Percentiles rank a stretch among this genome's conserved stretches.
Evolutionary conservation across 2,888 invertebrate species (phyloP).

Genomic region (Synergus itoensis): DNA sequence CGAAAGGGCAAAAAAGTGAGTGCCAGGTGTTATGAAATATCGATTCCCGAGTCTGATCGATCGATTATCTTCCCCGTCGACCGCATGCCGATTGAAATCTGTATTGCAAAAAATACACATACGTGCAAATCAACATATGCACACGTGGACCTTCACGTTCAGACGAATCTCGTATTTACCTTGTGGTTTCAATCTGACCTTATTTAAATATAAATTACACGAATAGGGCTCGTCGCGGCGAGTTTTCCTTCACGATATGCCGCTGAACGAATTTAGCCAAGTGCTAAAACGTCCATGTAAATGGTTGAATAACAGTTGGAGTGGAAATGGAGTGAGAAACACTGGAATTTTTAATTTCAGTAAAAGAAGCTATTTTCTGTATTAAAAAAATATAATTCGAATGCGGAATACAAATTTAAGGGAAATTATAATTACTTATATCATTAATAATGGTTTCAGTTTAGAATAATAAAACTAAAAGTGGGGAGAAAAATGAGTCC

Average conservation of each 20-base stretch:
- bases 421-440: neutral
- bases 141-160: conserved; percentile 52
- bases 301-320: neutral
- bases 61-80: conserved; percentile 58
- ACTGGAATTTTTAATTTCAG: neutral
- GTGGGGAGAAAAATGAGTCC: neutral
- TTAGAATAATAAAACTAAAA: neutral
- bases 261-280: conserved; percentile 47
- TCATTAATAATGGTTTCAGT: neutral
- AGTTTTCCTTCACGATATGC: conserved; percentile 51
- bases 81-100: conserved; percentile 71
- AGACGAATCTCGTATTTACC: conserved; percentile 72
- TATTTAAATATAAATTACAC: conserved; percentile 76
- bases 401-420: too few relatives aligned
- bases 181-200: conserved; percentile 75
- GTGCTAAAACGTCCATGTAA: neutral
- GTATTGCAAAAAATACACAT: conserved; percentile 54
- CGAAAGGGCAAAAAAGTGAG: neutral
- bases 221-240: conserved; percentile 54
- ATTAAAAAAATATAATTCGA: too few relatives aligned
- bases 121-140: conserved; percentile 54
- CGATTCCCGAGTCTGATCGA: conserved; percentile 51
- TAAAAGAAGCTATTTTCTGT: neutral
- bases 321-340: neutral
- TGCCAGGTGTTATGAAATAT: conserved; percentile 32